Conservation (phyloP, 2,113 vertebrate species). For the Nyctereutes procyonoides region DNA sequence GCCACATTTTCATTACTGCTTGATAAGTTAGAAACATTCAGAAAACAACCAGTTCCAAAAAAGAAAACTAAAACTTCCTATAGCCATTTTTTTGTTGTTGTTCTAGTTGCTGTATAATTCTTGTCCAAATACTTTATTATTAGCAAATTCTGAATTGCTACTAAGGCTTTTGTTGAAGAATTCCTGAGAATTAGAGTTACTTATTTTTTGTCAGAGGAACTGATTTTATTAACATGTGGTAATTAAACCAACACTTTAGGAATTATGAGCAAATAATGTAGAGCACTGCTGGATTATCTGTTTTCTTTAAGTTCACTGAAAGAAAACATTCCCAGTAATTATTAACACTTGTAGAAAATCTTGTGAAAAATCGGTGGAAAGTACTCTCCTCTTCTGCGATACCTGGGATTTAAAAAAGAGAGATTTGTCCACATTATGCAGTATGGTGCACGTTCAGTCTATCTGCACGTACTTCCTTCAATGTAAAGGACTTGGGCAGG, state of each 20-base stretch:
- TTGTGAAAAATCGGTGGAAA: slow-evolving; percentile 47
- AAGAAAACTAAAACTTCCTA: slow-evolving; percentile 27
- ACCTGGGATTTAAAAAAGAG: slow-evolving; percentile 69
- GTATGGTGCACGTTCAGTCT: slow-evolving; percentile 54
- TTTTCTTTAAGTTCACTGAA: slow-evolving; percentile 39
- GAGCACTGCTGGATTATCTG: neutral
- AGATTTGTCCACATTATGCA: slow-evolving; percentile 61
- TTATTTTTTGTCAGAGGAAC: slow-evolving; percentile 58
- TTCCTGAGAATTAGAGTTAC: slow-evolving; percentile 26
- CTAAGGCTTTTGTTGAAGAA: slow-evolving; percentile 35
- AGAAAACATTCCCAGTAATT: slow-evolving; percentile 65
- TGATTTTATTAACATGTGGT: slow-evolving; percentile 66
- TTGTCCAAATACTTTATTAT: slow-evolving; percentile 29
- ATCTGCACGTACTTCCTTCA: slow-evolving; percentile 81
- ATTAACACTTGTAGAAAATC: slow-evolving; percentile 66
- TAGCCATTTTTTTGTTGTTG: neutral
- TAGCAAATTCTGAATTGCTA: slow-evolving; percentile 32
- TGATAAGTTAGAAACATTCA: slow-evolving; percentile 57
- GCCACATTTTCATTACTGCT: slow-evolving; percentile 47
- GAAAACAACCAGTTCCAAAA: slow-evolving; percentile 33
- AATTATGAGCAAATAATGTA: slow-evolving; percentile 54
- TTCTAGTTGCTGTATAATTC: slow-evolving; percentile 11
- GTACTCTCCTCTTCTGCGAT: neutral
- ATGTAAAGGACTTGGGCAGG: slow-evolving; percentile 84
- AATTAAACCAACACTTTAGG: slow-evolving; percentile 44